Evolutionary conservation across 2,797 vertebrate species (phyloP).

Genomic region (Hoplostethus atlanticus): DNA sequence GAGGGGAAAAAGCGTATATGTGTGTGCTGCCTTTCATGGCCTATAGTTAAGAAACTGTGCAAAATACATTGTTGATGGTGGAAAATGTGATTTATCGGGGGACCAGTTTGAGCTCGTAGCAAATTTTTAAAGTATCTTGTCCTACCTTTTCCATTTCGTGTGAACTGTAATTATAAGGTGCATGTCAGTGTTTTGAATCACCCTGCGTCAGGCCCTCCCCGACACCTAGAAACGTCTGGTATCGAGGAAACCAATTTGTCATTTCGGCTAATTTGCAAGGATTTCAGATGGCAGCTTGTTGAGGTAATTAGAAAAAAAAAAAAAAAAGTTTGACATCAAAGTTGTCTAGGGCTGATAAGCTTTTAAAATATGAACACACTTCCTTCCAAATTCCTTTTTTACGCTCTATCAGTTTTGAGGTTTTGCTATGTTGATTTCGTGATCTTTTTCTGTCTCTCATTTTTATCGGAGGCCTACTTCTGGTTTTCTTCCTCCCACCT

Average conservation of each 20-base stretch:
- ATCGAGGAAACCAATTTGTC: conserved; percentile 55
- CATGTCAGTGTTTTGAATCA: conserved; percentile 17
- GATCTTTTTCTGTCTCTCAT: not conserved
- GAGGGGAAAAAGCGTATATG: conserved; percentile 26
- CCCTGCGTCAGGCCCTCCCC: conserved; percentile 19
- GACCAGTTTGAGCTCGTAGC: conserved; percentile 1
- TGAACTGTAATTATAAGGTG: conserved; percentile 47
- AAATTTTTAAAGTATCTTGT: not conserved
- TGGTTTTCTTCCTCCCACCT: conserved; percentile 44
- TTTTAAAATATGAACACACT: too few relatives aligned
- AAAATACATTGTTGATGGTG: conserved; percentile 29
- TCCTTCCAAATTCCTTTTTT: too few relatives aligned
- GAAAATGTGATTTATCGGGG: conserved; percentile 37
- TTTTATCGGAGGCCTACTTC: conserved; percentile 10
- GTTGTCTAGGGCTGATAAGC: not conserved
- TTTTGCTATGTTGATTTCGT: not conserved
- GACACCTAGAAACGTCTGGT: conserved; percentile 66
- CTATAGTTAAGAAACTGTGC: conserved; percentile 12
- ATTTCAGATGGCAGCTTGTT: conserved; percentile 27
- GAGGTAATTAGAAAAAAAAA: not conserved
- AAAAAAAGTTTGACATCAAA: not conserved
- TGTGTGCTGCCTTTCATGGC: conserved; percentile 16
- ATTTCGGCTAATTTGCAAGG: conserved; percentile 8
- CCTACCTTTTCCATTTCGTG: conserved; percentile 17
- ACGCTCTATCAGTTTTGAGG: not conserved